These are phyloP conservation scores for Agrilus mali DNA, from an alignment of 2,888 invertebrate species.

Conservation along the genomic window DNA sequence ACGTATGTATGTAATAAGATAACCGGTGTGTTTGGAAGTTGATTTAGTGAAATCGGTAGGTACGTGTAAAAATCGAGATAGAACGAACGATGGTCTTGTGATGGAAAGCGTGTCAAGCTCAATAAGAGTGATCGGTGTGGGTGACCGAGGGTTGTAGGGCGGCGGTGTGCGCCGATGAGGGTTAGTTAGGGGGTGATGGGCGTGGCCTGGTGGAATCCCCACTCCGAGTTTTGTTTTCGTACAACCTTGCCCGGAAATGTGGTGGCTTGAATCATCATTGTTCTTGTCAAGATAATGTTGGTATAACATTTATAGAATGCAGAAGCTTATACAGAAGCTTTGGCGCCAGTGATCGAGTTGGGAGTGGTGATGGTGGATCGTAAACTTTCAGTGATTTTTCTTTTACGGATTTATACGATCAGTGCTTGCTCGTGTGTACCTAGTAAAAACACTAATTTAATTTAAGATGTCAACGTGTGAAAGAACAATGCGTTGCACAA, in stretches of 20 bases:
- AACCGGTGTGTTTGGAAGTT: too few relatives aligned
- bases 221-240: conserved; percentile 34
- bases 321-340: conserved; percentile 4
- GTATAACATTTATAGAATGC: conserved; percentile 33
- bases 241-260: conserved; percentile 35
- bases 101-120: conserved; percentile 6
- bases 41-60: too few relatives aligned
- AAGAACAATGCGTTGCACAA: too few relatives aligned
- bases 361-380: too few relatives aligned
- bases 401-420: background rate
- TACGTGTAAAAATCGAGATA: conserved; percentile 6
- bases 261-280: conserved; percentile 38
- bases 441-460: background rate
- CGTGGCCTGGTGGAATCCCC: conserved; percentile 21
- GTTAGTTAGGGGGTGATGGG: conserved; percentile 12
- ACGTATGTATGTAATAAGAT: too few relatives aligned
- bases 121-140: conserved; percentile 4
- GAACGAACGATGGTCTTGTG: background rate
- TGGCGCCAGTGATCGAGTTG: too few relatives aligned
- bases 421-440: background rate
- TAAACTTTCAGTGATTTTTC: too few relatives aligned
- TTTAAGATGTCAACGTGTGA: too few relatives aligned
- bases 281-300: conserved; percentile 38
- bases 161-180: too few relatives aligned
- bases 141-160: background rate